Evolutionary conservation across 2,113 vertebrate genomes (phyloP).

Genomic region (Scolopax mira): DNA sequence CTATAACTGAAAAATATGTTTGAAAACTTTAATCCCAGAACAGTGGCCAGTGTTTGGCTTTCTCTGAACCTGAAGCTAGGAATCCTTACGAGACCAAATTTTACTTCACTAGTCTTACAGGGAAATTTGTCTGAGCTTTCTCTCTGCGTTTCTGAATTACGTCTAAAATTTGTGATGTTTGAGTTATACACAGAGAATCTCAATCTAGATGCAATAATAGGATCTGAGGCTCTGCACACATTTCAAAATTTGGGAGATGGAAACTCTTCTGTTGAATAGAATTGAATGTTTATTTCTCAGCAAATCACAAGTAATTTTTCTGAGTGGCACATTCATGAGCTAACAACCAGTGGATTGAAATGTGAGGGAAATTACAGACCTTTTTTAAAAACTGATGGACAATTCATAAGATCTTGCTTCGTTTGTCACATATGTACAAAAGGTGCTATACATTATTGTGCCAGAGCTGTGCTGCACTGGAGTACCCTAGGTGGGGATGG

Average conservation of each 20-base stretch:
- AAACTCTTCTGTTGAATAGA: constrained; percentile 4
- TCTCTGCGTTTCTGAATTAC: neutral
- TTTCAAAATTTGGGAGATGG: neutral
- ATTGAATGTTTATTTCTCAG: neutral
- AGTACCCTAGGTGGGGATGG: neutral
- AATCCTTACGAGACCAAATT: neutral
- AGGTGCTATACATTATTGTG: constrained; percentile 13
- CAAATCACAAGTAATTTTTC: constrained; percentile 43
- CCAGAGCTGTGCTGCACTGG: neutral
- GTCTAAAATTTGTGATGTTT: neutral
- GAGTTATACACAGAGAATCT: neutral
- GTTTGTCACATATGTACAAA: constrained; percentile 40
- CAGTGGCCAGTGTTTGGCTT: neutral
- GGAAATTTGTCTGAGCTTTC: neutral
- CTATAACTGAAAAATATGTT: neutral
- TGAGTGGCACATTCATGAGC: constrained; percentile 2
- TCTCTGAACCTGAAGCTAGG: neutral
- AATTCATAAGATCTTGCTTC: constrained; percentile 50
- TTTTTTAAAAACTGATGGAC: neutral
- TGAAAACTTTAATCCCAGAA: neutral
- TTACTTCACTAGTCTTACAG: neutral
- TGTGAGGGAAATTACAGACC: constrained; percentile 36
- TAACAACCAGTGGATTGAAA: constrained; percentile 34
- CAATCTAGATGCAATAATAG: neutral
- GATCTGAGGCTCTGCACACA: neutral